These are phyloP conservation scores for Origma solitaria DNA, from an alignment of 2,113 vertebrate species.

Conservation along the genomic window DNA sequence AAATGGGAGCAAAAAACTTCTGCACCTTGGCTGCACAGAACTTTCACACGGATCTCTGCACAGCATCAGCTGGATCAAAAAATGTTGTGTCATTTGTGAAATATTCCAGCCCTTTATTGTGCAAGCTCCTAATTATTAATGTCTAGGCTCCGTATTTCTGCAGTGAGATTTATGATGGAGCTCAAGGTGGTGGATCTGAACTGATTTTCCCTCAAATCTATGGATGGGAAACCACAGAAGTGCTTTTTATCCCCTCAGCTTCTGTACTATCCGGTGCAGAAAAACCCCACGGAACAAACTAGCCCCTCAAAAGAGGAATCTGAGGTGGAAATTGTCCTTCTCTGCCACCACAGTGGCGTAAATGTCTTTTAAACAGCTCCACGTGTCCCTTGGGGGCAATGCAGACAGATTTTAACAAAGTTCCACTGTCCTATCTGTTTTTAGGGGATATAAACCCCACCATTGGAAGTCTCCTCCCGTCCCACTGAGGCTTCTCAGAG, in stretches of 20 bases:
- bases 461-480: background rate
- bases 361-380: background rate
- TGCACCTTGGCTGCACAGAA: background rate
- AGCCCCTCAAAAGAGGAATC: background rate
- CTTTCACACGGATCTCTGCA: conserved; percentile 10
- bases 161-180: background rate
- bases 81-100: background rate
- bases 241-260: background rate
- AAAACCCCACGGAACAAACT: background rate
- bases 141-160: background rate
- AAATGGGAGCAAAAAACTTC: background rate
- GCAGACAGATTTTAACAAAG: background rate
- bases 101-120: background rate
- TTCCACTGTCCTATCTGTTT: background rate
- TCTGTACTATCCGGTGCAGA: background rate
- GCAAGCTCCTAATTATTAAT: conserved; percentile 26
- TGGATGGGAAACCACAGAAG: background rate
- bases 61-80: background rate
- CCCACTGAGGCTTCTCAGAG: background rate
- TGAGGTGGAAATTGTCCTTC: background rate
- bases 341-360: background rate
- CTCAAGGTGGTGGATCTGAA: background rate
- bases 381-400: background rate
- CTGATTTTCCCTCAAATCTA: background rate
- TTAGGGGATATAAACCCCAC: background rate